Base-by-base conservation (phyloP, 2,113 vertebrate species). In the Rhinoptilus africanus region DNA sequence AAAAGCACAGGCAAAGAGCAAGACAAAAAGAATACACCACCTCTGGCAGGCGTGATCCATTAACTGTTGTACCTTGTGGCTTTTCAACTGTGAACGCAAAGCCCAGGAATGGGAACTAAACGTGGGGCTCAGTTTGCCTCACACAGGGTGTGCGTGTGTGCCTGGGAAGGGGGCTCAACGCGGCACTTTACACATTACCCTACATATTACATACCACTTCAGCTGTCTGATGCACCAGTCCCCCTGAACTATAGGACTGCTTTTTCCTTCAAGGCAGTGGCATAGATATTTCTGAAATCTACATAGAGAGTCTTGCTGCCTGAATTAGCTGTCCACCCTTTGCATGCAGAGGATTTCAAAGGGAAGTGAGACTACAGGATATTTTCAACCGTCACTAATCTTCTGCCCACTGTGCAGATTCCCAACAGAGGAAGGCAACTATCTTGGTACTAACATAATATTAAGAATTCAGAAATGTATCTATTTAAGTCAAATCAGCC, bases 91-190 rank as follows among this genome's bases (percentile, higher is more conserved):
- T 28, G 34, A 85, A 34, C 3, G 9, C 30, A n/a, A 30, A 35
- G 48, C 27, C 39, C 1, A 0, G 50, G 18, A 71, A 39, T 5
- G 21, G 59, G 64, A 24, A 43, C 21, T 34, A 50, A 81, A 35
- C 2, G 0, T 17, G 23, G 12, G 47, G 10, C 32, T 79, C 41
- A 39, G 15, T n/a, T 64, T 69, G 19, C 51, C 45, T 63, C 15
- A 27, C 27, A 16, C 1, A 0, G 10, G 7, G 15, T 9, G 19
- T 11, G 4, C 22, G 4, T 11, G 21, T 41, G 35, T 26, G 30
- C 10, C n/a, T 34, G 16, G 8, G 30, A 19, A 66, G 27, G 6
- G 19, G 32, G 16, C 19, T 77, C 3, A 0, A 35, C 1, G 0
- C 14, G 22, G 4, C 23, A 19, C n/a, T 47, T 48, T 17, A 59